Evolutionary conservation across 2,888 invertebrate genomes (phyloP), one percentile per base, ranked within the genome.

Genomic region (Lepetodrilus schrolli): DNA sequence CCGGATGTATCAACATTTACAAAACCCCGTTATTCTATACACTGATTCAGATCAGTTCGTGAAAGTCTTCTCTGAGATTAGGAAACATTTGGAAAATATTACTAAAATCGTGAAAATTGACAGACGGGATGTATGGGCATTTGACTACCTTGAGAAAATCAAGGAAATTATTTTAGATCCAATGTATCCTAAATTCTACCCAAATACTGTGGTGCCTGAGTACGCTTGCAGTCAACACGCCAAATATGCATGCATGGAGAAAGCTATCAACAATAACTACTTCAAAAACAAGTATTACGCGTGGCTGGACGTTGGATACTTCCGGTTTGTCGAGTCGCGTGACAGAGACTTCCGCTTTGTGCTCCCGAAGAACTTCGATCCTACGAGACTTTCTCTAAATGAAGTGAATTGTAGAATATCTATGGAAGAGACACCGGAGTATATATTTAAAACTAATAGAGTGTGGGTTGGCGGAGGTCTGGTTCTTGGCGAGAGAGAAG

Each of bases 251-350:
- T 70, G 78, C 23, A 69, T 81, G 5, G 70, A 74, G 20, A 38
- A 76, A 2, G 79, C 82, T 2, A 74, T 81, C 2, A 38, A 65
- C 1, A 66, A 74, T 5, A 70, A 78, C 10, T 70, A 69, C 50
- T 84, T 83, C 70, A 37, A 70, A 2, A 75, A 78, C 7, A 75
- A 74, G 34, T 83, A 77, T 74, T 80, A 79, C 49, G 75, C 81
- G 34, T 85, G 85, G 85, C 21, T 85, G 0, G 85, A 85, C 71
- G 74, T 84, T 8, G 85, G 83, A 8, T 83, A 81, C 74, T 83
- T 83, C 58, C 75, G 83, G 8, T 70, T 82, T 47, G 69, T 78
- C 30, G 66, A 73, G 13, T 17, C 71, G 0, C 49, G 74, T 8
- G 71, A 74, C 0, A 51, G 71, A 2, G 48, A 21, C n/a, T 84